Evolutionary conservation across 2,797 vertebrate species (phyloP).

Genomic region (Manis crassicaudata): DNA sequence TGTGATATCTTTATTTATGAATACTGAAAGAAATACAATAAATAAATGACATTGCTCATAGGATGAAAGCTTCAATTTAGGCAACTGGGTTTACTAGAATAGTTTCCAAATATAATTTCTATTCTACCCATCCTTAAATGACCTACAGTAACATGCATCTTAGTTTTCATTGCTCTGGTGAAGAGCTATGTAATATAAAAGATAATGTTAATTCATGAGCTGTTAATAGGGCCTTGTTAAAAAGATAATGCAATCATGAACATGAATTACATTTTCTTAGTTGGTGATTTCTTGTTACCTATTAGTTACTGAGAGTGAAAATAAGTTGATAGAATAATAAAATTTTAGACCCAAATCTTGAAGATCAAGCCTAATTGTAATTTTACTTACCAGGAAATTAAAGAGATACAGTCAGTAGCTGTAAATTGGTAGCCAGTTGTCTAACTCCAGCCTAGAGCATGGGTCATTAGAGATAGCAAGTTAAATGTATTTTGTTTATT

Average conservation of each 20-base stretch:
- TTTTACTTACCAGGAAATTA: not conserved
- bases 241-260: not conserved
- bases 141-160: not conserved
- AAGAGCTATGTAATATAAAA: not conserved
- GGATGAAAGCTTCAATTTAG: not conserved
- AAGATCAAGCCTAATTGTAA: not conserved
- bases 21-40: not conserved
- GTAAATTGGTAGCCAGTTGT: not conserved
- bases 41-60: not conserved
- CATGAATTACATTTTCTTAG: not conserved
- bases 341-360: not conserved
- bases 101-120: slow-evolving; percentile 16
- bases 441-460: not conserved
- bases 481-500: not conserved
- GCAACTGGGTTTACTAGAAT: not conserved
- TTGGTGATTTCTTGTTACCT: not conserved
- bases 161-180: not conserved
- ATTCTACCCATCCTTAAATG: not conserved
- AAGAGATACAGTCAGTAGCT: not conserved
- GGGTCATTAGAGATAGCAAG: not conserved
- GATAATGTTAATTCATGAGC: not conserved
- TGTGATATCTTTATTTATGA: not conserved
- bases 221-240: slow-evolving; percentile 3
- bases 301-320: not conserved
- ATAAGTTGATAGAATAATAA: not conserved